phyloP scores from a whole-genome alignment of 2,113 vertebrate genomes.

The Aix galericulata region DNA sequence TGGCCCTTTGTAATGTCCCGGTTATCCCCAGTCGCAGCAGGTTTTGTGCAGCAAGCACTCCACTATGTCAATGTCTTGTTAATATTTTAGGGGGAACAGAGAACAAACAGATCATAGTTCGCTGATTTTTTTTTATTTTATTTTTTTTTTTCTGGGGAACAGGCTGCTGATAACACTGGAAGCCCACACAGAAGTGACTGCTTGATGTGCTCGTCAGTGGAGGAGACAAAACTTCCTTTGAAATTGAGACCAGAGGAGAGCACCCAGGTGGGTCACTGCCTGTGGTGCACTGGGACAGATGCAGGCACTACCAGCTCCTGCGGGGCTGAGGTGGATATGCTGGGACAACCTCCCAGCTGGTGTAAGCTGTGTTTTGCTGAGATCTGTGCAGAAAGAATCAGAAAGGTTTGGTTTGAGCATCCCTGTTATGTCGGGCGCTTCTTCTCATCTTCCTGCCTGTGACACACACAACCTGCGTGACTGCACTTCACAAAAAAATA shows the following conservation, averaged over 20 bases:
- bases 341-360: background rate
- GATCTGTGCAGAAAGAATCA: accelerated
- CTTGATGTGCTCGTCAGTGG: background rate
- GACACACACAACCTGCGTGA: accelerated
- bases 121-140: background rate
- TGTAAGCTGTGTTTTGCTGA: background rate
- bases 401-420: background rate
- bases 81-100: slow-evolving; percentile 31
- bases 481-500: accelerated
- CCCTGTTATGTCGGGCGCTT: background rate
- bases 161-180: background rate
- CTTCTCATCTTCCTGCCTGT: background rate
- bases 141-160: background rate
- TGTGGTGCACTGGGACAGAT: background rate
- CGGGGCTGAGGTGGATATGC: background rate
- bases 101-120: background rate
- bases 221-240: background rate
- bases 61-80: slow-evolving; percentile 62
- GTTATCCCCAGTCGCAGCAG: slow-evolving; percentile 58
- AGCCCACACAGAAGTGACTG: background rate
- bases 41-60: slow-evolving; percentile 29
- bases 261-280: background rate
- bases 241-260: background rate
- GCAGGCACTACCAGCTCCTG: accelerated
- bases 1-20: slow-evolving; percentile 3